Base-by-base conservation (phyloP, 1,140 invertebrate genomes). In the Trachymyrmex septentrionalis region DNA sequence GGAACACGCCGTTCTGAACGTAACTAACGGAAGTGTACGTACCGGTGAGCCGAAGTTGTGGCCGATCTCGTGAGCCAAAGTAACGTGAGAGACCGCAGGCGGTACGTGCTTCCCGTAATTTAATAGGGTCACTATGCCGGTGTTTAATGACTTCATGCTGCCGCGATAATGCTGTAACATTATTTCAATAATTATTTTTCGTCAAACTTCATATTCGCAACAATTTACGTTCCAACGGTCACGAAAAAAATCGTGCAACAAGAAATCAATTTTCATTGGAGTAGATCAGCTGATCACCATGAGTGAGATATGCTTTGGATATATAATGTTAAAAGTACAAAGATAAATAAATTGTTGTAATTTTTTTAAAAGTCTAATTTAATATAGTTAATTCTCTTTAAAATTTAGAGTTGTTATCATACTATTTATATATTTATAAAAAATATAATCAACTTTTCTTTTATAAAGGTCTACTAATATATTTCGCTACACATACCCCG, bases 31-130 rank as follows among this genome's bases (percentile, higher is more conserved):
- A 76, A 77, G 50, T 69, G 27, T 80, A 95, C 96, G 96, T 96
- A 99, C 98, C 91, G 98, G 98, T 27, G 99, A 99, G 84, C 99
- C 99, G 94, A 99, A 99, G 95, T 99, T 99, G 95, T 99, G 99
- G 55, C 99, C 99, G 92, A 99, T 99, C 96, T 99, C 99, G 95
- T 99, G 99, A 21, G 99, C 99, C 85, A 99, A 96, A 12, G 99
- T 99, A 67, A 99, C 98, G 95, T 99, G 99, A 12, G 98, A 99
- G n/a, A 99, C 99, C 38, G 98, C 98, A 24, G 98, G 98, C 89
- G 98, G 99, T n/a, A 99, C 99, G 95, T 99, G 98, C 95, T 99
- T 99, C 50, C 99, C 99, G 96, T 99, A 99, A 96, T 99, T 99
- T 50, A 99, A 96, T 72, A 99, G 96, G 34, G 99, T 99, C 48